These are phyloP conservation scores for Tupaia chinensis DNA, from an alignment of 2,113 vertebrate species.

Conservation along the genomic window DNA sequence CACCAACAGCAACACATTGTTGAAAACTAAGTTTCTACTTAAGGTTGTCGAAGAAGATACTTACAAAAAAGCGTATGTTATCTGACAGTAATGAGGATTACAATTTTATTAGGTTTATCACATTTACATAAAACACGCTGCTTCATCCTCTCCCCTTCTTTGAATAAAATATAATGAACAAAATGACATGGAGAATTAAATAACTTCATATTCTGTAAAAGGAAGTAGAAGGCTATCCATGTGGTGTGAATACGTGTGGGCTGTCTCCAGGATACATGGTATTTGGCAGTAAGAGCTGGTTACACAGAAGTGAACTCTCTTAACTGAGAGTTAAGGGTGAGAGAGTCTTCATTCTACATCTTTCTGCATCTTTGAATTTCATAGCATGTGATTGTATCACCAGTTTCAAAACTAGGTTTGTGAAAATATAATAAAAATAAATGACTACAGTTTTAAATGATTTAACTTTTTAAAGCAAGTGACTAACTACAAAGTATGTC, in stretches of 20 bases:
- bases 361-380: constrained; percentile 24
- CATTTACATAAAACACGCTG: neutral
- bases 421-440: constrained; percentile 59
- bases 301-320: neutral
- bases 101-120: neutral
- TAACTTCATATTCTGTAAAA: constrained; percentile 45
- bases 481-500: neutral
- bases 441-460: neutral
- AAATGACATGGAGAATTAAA: neutral
- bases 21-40: constrained; percentile 51
- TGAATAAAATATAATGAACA: constrained; percentile 33
- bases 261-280: neutral
- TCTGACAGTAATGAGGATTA: neutral
- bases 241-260: neutral
- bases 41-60: constrained; percentile 48
- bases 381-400: neutral
- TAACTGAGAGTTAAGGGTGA: neutral
- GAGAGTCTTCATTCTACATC: neutral
- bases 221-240: neutral
- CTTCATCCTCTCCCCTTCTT: constrained; percentile 17
- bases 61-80: neutral
- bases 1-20: neutral
- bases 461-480: constrained; percentile 19
- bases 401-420: constrained; percentile 22
- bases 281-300: neutral